These are phyloP conservation scores for Elaphurus davidianus DNA, from an alignment of 2,113 vertebrate species.

Conservation along the genomic window DNA sequence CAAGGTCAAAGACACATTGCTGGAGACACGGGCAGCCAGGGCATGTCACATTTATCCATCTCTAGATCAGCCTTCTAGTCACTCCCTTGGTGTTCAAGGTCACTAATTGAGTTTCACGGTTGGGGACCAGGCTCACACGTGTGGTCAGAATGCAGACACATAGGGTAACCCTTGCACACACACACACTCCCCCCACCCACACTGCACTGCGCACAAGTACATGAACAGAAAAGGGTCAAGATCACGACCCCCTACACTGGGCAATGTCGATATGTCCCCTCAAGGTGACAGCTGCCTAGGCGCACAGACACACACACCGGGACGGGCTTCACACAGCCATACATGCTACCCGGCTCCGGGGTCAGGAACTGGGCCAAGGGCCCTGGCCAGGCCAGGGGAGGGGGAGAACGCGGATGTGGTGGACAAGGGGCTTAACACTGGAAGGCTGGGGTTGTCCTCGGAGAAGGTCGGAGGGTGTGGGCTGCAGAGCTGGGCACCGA, in stretches of 20 bases:
- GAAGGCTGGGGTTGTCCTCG: background rate
- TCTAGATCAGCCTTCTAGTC: background rate
- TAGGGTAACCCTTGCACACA: background rate
- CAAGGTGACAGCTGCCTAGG: background rate
- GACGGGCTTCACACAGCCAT: background rate
- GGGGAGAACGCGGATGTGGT: slow-evolving; percentile 38
- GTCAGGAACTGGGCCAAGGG: background rate
- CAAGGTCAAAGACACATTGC: background rate
- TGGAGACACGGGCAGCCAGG: background rate
- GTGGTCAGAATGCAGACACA: background rate
- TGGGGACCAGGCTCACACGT: background rate
- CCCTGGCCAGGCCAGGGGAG: fast-evolving
- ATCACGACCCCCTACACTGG: too few relatives aligned
- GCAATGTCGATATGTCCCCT: background rate
- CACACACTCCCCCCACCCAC: background rate
- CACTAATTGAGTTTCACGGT: background rate
- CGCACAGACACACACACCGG: background rate
- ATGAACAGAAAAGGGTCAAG: background rate
- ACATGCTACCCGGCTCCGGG: background rate
- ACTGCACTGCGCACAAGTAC: background rate
- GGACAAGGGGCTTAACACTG: background rate
- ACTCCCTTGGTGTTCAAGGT: background rate
- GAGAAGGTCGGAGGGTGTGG: background rate
- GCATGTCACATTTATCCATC: background rate
- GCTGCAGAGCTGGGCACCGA: slow-evolving; percentile 4